These are phyloP conservation scores for Platysteira castanea DNA, from an alignment of 2,113 vertebrate genomes.

Conservation along the genomic window DNA sequence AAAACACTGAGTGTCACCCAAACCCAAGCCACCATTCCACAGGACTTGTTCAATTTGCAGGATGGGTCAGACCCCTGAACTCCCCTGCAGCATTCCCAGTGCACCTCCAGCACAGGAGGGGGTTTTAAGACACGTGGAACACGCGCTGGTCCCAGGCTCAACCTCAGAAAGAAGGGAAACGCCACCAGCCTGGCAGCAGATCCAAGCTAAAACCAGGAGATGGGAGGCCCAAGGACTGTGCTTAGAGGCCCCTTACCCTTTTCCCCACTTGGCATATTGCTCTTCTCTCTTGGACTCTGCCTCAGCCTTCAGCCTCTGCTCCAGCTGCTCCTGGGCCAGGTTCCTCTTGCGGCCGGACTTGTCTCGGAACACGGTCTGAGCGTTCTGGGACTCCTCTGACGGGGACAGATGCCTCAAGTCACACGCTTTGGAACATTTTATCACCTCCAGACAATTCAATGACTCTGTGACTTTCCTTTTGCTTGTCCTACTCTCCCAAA, in stretches of 20 bases:
- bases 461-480: not conserved
- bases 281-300: conserved; percentile 81
- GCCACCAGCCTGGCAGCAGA: not conserved
- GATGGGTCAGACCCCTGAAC: accelerated
- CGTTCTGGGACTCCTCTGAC: conserved; percentile 81
- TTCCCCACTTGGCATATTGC: conserved; percentile 92
- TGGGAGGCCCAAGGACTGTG: not conserved
- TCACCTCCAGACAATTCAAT: accelerated
- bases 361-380: conserved; percentile 88
- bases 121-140: accelerated
- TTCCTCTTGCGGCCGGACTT: conserved; percentile 87
- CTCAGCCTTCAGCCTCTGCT: conserved; percentile 79
- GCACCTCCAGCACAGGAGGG: not conserved
- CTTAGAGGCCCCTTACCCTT: conserved; percentile 76
- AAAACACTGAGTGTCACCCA: not conserved
- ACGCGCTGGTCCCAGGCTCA: accelerated
- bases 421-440: accelerated
- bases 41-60: accelerated
- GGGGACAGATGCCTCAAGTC: not conserved
- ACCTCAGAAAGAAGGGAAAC: not conserved
- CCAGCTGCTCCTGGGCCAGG: conserved; percentile 81
- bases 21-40: accelerated
- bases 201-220: not conserved
- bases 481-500: not conserved
- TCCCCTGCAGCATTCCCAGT: accelerated